Base-by-base conservation (phyloP, 2,797 vertebrate species). In the Pangasius sanitwongsei region DNA sequence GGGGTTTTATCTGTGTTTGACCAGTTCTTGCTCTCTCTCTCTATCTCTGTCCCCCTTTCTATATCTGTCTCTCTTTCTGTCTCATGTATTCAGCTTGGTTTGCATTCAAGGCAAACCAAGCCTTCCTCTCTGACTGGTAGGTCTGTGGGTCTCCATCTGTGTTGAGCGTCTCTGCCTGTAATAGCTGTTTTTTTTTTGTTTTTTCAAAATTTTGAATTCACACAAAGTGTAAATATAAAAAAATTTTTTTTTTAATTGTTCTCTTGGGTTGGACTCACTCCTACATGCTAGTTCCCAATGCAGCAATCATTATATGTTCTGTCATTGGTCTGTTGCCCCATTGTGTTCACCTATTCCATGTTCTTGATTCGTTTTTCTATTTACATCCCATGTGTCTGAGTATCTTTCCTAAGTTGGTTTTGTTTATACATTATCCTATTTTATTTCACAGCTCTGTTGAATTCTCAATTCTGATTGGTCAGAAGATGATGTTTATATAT, bases 1-100 rank as follows among this genome's bases (percentile, higher is more conserved):
- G 59, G 31, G 84, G 80, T 69, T 89, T 89, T 72, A 89, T 86
- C 88, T 87, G 20, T 90, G 81, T 69, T 69, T 87, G 72, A 83
- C 88, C 59, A 57, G 63, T 72, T 53, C 53, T 53, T 78, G 5
- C 34, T 41, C 85, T 48, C 87, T 88, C 86, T 72, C 63, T 70
- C 0, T 0, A 0, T 25, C 9, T 8, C 8, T 25, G 6, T 63
- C 23, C 28, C 61, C 28, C 61, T 63, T 6, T 23, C 59, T 23
- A 4, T 61, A 16, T 61, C 20, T 61, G 4, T 57, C 8, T 28
- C 28, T 55, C 75, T 78, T 2, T 8, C 50, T 57, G 16, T 77
- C 77, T 9, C 53, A 9, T 2, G 15, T 8, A 8, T 78, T 55
- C 50, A 18, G 48, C 28, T 78, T 31, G 75, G 48, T 53, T 57